Percentiles rank a stretch among this genome's conserved stretches.
These are phyloP conservation scores for Tetrao urogallus DNA, from an alignment of 2,113 vertebrate species.

Conservation along the genomic window DNA sequence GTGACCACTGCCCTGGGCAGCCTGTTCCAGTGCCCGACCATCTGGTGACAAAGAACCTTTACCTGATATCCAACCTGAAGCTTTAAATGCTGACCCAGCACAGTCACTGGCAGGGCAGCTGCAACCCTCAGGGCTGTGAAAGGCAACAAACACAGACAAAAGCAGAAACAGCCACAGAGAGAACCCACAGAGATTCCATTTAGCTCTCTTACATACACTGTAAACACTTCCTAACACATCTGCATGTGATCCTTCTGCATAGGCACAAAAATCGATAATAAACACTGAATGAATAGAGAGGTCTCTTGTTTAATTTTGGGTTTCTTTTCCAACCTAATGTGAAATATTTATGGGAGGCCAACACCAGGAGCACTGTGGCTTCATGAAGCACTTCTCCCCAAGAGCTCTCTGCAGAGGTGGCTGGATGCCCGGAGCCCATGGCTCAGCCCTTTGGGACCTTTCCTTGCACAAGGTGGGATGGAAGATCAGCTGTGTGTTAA, in stretches of 20 bases:
- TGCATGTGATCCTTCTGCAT: neutral
- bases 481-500: neutral
- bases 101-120: neutral
- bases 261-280: constrained; percentile 42
- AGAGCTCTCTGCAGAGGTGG: neutral
- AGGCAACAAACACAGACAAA: neutral
- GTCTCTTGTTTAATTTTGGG: neutral
- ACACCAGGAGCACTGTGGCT: neutral
- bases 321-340: neutral
- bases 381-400: neutral
- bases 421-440: neutral
- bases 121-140: neutral
- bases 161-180: neutral
- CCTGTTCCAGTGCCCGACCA: too few species aligned
- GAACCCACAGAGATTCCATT: neutral
- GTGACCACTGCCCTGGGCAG: too few species aligned
- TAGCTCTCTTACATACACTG: neutral
- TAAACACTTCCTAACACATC: neutral
- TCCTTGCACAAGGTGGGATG: neutral
- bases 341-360: neutral
- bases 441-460: neutral
- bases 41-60: too few species aligned
- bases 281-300: constrained; percentile 44
- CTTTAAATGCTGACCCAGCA: neutral
- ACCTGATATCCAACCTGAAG: too few species aligned